A percentile compares a stretch with the other conserved stretches of the same genome.
These are phyloP conservation scores for Phorcus lineatus DNA, from an alignment of 2,888 invertebrate species.

Conservation along the genomic window DNA sequence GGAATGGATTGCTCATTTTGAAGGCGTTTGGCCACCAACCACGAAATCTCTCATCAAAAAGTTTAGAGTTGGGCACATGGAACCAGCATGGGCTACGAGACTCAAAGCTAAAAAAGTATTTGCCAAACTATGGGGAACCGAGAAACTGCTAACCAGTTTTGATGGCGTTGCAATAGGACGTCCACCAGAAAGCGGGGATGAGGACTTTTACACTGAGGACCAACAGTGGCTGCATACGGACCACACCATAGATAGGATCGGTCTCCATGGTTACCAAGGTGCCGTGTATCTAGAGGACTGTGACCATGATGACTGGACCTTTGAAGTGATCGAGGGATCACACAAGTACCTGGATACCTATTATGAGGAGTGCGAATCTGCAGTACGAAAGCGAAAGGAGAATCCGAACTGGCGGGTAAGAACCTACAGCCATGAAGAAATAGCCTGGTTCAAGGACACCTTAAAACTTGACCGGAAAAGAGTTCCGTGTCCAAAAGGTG, in stretches of 20 bases:
- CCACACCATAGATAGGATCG: slow-evolving; percentile 53
- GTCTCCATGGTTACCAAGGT: slow-evolving; percentile 67
- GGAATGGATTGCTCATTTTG: slow-evolving; percentile 55
- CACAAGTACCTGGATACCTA: slow-evolving; percentile 41
- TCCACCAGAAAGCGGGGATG: slow-evolving; percentile 64
- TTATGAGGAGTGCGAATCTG: slow-evolving; percentile 35
- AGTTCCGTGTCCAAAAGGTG: slow-evolving; percentile 65
- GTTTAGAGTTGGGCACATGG: slow-evolving; percentile 61
- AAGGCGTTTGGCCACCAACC: slow-evolving; percentile 49
- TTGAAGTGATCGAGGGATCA: slow-evolving; percentile 50
- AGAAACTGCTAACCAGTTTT: slow-evolving; percentile 62
- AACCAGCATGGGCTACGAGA: slow-evolving; percentile 62
- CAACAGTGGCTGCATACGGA: slow-evolving; percentile 66
- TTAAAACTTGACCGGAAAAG: slow-evolving; percentile 50
- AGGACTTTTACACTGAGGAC: slow-evolving; percentile 43
- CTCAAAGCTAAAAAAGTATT: slow-evolving; percentile 62
- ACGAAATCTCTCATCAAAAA: slow-evolving; percentile 57
- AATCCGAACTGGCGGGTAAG: slow-evolving; percentile 40
- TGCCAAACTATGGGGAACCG: slow-evolving; percentile 64
- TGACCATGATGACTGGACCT: slow-evolving; percentile 53
- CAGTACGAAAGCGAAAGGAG: slow-evolving; percentile 27
- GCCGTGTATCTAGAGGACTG: slow-evolving; percentile 55
- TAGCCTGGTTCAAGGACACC: slow-evolving; percentile 47
- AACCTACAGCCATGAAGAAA: slow-evolving; percentile 42
- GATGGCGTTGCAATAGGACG: slow-evolving; percentile 69